Evolutionary conservation across 2,888 invertebrate genomes (phyloP).

Genomic region (Caenorhabditis doughertyi): DNA sequence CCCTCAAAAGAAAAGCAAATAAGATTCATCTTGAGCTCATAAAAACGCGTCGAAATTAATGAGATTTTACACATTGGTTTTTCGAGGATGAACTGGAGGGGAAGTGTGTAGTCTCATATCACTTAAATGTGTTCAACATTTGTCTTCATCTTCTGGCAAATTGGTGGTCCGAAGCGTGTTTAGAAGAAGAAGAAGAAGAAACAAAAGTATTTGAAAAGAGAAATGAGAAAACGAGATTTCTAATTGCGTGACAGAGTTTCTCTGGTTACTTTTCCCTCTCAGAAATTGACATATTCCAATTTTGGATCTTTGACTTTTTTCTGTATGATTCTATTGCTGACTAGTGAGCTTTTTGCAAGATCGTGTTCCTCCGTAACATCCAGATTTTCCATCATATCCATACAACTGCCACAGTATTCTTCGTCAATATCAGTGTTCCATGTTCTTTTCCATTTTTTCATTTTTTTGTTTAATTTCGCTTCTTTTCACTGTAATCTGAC

Average conservation of each 20-base stretch:
- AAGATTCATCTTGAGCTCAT: conserved; percentile 20
- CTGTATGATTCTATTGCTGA: background rate
- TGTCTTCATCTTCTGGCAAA: conserved; percentile 39
- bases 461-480: background rate
- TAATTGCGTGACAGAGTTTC: conserved; percentile 35
- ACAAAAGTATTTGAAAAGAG: conserved; percentile 17
- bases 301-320: background rate
- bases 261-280: conserved; percentile 18
- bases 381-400: too few relatives aligned
- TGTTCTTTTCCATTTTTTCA: conserved; percentile 35
- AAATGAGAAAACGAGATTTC: conserved; percentile 12
- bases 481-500: conserved; percentile 9
- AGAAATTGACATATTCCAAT: conserved; percentile 2
- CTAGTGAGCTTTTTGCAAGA: too few relatives aligned
- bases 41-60: conserved; percentile 38
- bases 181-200: conserved; percentile 32
- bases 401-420: background rate
- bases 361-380: too few relatives aligned
- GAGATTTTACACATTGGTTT: conserved; percentile 24
- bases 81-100: background rate
- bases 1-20: background rate
- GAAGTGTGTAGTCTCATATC: conserved; percentile 21
- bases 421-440: conserved; percentile 18
- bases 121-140: conserved; percentile 39
- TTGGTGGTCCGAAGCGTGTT: conserved; percentile 39